These are phyloP conservation scores for Ormyrus labotus DNA, from an alignment of 2,888 invertebrate genomes.

Conservation along the genomic window DNA sequence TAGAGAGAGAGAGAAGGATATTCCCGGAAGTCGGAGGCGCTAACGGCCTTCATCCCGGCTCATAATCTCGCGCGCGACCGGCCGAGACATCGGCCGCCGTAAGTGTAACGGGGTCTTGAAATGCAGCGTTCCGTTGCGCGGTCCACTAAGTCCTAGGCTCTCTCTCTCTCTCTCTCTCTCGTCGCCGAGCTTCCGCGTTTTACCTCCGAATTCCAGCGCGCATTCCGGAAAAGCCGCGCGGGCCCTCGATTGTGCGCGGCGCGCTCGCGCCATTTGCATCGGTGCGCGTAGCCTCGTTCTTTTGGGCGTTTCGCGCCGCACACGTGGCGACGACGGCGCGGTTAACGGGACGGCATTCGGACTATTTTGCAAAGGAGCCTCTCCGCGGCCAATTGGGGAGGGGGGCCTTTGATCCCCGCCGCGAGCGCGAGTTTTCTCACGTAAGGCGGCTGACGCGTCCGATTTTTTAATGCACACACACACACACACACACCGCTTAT, in stretches of 20 bases:
- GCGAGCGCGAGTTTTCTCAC: too few relatives aligned
- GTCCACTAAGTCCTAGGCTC: constrained; percentile 66
- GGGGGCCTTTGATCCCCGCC: too few relatives aligned
- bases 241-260: constrained; percentile 27
- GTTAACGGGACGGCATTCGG: too few relatives aligned
- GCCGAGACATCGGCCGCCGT: constrained; percentile 57
- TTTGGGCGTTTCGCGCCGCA: too few relatives aligned
- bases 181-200: constrained; percentile 38
- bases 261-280: constrained; percentile 37
- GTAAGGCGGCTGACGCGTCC: too few relatives aligned
- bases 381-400: too few relatives aligned
- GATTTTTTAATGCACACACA: too few relatives aligned
- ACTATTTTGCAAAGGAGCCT: too few relatives aligned
- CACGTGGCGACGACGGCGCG: too few relatives aligned
- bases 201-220: constrained; percentile 39
- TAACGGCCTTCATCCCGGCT: too few relatives aligned
- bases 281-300: background rate
- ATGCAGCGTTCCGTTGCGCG: constrained; percentile 69
- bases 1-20: constrained; percentile 4
- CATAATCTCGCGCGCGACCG: background rate
- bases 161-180: constrained; percentile 49
- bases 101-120: constrained; percentile 74
- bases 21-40: too few relatives aligned
- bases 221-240: constrained; percentile 15
- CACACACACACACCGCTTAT: too few relatives aligned